Percentiles rank a stretch among this genome's conserved stretches.
phyloP scores from a whole-genome alignment of 2,113 vertebrate genomes.

The Nycticryphes semicollaris region DNA sequence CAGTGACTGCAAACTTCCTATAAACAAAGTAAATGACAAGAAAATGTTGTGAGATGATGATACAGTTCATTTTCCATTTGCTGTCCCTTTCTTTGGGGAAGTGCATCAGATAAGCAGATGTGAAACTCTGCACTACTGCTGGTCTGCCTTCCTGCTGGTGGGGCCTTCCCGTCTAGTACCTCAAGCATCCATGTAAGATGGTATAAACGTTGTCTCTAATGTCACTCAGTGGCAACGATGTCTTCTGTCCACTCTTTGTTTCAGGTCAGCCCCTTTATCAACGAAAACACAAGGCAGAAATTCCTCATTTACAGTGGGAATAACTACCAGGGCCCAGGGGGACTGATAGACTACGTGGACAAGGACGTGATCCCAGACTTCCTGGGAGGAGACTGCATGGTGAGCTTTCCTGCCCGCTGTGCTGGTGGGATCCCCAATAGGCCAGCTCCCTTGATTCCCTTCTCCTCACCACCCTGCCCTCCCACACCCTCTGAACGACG shows the following conservation, averaged over 20 bases:
- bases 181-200: fast-evolving
- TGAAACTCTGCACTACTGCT: neutral
- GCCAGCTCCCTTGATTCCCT: neutral
- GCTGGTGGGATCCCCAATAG: neutral
- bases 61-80: neutral
- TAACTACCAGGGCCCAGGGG: slow-evolving; percentile 83
- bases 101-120: neutral
- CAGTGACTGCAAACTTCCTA: neutral
- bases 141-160: neutral
- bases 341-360: slow-evolving; percentile 83
- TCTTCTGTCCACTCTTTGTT: neutral
- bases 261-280: slow-evolving; percentile 87
- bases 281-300: slow-evolving; percentile 84
- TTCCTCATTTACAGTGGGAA: slow-evolving; percentile 87
- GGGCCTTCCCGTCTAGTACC: neutral
- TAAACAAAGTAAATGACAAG: neutral
- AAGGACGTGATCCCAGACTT: slow-evolving; percentile 84
- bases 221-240: neutral
- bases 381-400: slow-evolving; percentile 84
- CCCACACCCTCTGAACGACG: neutral
- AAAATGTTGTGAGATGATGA: neutral
- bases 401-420: slow-evolving; percentile 35
- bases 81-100: neutral
- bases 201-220: neutral
- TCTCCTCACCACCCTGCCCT: neutral